Percentiles rank a stretch among this genome's conserved stretches.
These are phyloP conservation scores for Hyaena hyaena DNA, from an alignment of 2,113 vertebrate species.

Conservation along the genomic window DNA sequence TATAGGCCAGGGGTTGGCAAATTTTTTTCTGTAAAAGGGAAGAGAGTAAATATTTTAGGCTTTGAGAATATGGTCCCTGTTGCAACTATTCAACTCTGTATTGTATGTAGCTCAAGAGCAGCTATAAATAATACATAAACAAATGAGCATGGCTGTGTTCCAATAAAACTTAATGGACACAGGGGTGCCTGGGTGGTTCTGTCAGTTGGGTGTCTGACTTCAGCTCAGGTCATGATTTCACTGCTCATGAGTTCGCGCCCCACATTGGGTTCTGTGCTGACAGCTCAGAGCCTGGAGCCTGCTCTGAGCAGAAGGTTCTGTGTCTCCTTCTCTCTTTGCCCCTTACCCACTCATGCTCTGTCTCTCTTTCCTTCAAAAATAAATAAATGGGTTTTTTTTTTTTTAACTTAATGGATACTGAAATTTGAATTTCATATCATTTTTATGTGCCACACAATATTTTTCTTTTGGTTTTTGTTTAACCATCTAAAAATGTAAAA, in stretches of 20 bases:
- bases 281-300: no score
- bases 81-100: slow-evolving; percentile 1
- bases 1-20: neutral
- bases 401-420: neutral
- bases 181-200: no score
- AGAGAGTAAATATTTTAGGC: slow-evolving; percentile 35
- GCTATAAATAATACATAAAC: neutral
- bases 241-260: no score
- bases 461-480: neutral
- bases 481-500: slow-evolving; percentile 47
- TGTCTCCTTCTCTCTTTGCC: no score
- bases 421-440: slow-evolving; percentile 38
- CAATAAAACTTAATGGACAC: neutral
- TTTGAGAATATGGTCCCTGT: slow-evolving; percentile 47
- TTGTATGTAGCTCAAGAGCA: neutral
- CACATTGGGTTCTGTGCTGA: no score
- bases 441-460: neutral
- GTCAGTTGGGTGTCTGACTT: no score
- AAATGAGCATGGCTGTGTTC: neutral
- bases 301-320: no score
- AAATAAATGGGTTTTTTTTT: neutral
- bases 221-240: no score
- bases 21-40: neutral
- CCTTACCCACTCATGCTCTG: no score
- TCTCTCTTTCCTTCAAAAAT: no score